Evolutionary conservation across 2,113 vertebrate genomes (phyloP).

Genomic region (Crotalus helleri): DNA sequence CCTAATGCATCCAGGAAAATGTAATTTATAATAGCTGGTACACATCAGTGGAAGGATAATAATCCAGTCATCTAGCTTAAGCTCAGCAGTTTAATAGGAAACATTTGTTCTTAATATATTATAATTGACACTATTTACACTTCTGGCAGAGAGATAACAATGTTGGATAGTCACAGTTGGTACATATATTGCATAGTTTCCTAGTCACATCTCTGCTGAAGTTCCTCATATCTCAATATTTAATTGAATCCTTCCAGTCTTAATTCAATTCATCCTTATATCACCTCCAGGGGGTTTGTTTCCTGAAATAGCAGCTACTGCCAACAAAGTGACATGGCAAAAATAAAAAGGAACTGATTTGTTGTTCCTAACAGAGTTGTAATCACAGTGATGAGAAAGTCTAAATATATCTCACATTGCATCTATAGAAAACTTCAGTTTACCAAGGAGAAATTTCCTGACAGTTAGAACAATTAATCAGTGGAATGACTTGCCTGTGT

Average conservation of each 20-base stretch:
- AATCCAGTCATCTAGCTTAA: background rate
- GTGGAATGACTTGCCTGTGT: background rate
- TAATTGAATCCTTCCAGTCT: background rate
- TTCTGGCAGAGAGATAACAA: background rate
- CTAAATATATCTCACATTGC: background rate
- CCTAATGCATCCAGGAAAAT: background rate
- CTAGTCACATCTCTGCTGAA: background rate
- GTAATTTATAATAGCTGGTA: background rate
- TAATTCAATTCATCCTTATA: background rate
- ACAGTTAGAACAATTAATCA: background rate
- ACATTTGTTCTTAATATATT: constrained; percentile 7
- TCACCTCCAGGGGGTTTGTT: background rate
- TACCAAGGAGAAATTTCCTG: background rate
- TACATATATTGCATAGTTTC: background rate
- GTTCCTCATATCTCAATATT: background rate
- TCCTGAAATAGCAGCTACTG: background rate
- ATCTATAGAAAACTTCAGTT: background rate
- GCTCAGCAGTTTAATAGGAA: background rate
- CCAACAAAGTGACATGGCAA: background rate
- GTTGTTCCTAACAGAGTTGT: background rate
- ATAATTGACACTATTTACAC: background rate
- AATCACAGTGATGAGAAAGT: background rate
- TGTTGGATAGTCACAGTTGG: background rate
- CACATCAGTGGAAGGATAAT: background rate
- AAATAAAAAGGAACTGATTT: background rate